phyloP scores from a whole-genome alignment of 2,888 invertebrate genomes.

The Autographa gamma region DNA sequence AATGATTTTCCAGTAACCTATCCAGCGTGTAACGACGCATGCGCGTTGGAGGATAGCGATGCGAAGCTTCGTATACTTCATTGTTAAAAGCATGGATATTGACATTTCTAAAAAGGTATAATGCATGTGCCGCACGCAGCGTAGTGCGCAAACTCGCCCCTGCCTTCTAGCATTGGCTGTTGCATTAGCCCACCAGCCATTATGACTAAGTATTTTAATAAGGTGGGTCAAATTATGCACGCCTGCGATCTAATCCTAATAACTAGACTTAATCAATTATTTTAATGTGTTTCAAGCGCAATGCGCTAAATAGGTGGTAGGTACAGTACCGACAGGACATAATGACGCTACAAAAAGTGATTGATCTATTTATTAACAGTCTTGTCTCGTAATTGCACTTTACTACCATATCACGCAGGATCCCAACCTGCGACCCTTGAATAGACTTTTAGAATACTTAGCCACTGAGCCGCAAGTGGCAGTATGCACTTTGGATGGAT shows the following conservation, averaged over 20 bases:
- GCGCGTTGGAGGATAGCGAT: conserved; percentile 67
- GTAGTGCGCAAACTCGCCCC: conserved; percentile 24
- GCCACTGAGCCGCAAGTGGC: no score
- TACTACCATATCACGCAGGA: no score
- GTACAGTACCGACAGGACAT: no score
- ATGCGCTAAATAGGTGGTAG: no score
- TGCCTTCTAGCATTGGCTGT: not conserved
- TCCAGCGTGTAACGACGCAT: conserved; percentile 71
- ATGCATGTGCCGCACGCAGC: conserved; percentile 12
- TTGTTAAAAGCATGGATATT: conserved; percentile 59
- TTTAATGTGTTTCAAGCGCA: not conserved
- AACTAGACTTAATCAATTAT: no score
- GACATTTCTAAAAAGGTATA: conserved; percentile 63
- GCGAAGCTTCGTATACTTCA: conserved; percentile 70
- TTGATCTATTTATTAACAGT: no score
- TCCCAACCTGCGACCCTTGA: no score
- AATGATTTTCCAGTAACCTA: conserved; percentile 74
- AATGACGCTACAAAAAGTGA: no score
- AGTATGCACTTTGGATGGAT: no score
- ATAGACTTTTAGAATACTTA: no score
- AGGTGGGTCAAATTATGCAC: not conserved
- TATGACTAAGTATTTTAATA: not conserved
- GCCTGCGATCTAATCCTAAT: not conserved
- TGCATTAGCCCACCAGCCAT: not conserved
- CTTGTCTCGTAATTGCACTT: no score